phyloP scores from a whole-genome alignment of 2,113 vertebrate species.

The Marmota flaviventris region DNA sequence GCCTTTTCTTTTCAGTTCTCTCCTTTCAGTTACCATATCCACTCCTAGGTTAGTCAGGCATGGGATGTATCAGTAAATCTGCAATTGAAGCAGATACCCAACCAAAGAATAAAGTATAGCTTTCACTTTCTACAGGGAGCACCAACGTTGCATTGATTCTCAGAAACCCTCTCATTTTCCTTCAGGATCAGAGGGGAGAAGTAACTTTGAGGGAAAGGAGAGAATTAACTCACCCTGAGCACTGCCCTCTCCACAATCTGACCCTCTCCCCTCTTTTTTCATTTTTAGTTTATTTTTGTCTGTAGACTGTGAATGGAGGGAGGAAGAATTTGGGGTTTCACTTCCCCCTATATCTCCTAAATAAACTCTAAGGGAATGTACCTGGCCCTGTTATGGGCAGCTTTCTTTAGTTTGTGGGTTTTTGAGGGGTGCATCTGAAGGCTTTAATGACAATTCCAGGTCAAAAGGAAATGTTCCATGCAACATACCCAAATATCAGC shows the following conservation, averaged over 20 bases:
- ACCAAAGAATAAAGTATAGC: not conserved
- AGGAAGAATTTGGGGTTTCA: not conserved
- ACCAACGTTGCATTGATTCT: not conserved
- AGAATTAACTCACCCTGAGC: not conserved
- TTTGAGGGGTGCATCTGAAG: not conserved
- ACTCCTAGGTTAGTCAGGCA: not conserved
- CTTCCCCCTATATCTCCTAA: conserved; percentile 23
- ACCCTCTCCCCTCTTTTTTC: not conserved
- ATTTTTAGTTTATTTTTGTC: not conserved
- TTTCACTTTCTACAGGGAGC: not conserved
- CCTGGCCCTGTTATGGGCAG: not conserved
- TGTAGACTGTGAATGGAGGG: not conserved
- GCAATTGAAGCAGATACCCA: not conserved
- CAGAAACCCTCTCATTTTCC: not conserved
- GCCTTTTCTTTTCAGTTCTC: not conserved
- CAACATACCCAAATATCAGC: not conserved
- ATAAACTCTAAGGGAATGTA: not conserved
- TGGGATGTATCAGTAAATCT: not conserved
- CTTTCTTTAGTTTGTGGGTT: conserved; percentile 7
- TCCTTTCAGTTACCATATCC: not conserved
- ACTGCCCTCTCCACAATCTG: not conserved
- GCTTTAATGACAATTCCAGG: not conserved
- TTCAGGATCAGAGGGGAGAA: not conserved
- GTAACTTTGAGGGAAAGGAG: not conserved
- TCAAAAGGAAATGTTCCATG: not conserved